Conservation (phyloP, 2,113 vertebrate genomes). For the Rallus limicola region DNA sequence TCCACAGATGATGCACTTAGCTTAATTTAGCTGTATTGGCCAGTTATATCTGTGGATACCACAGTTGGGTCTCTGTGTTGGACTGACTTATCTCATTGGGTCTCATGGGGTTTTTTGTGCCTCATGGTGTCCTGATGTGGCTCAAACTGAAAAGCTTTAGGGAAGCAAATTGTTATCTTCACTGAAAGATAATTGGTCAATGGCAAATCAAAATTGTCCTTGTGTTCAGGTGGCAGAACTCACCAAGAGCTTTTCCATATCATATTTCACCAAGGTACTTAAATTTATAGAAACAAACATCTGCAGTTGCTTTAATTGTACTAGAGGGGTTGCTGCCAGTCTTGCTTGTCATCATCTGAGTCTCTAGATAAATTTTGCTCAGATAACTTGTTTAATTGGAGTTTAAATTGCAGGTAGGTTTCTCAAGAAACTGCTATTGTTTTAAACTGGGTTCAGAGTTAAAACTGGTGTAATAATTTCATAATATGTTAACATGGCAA, state of each 20-base stretch:
- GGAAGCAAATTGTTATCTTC: background rate
- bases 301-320: background rate
- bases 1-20: background rate
- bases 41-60: background rate
- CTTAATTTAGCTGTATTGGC: background rate
- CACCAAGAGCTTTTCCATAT: background rate
- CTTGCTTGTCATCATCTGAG: background rate
- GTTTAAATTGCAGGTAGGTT: background rate
- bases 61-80: background rate
- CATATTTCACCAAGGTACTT: background rate
- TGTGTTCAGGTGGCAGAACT: background rate
- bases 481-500: background rate
- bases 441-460: background rate
- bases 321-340: background rate
- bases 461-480: background rate
- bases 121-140: background rate
- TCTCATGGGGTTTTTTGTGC: background rate
- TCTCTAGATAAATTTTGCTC: background rate
- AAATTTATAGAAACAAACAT: background rate
- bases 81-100: accelerated
- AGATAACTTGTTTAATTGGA: background rate
- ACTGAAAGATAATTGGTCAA: background rate
- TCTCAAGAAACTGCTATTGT: background rate
- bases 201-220: background rate
- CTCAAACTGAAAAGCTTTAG: background rate